Base-by-base conservation (phyloP, 2,113 vertebrate species). In the Sinocyclocheilus anshuiensis region DNA sequence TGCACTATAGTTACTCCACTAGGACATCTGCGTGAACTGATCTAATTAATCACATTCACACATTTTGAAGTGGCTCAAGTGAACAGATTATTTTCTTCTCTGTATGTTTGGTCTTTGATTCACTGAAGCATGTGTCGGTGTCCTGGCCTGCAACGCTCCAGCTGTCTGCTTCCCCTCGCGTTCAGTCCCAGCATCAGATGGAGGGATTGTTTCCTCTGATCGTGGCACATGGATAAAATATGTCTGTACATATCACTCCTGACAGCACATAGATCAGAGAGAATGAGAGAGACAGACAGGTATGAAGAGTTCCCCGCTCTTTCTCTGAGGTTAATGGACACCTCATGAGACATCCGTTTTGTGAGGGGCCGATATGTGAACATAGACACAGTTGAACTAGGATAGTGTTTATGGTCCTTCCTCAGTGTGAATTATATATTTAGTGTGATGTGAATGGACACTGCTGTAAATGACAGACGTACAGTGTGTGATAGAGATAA, bases 161-260 rank as follows among this genome's bases (percentile, higher is more conserved):
- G 12, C 24, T 67, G 63, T 29, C 63, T 67, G 63, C 63, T 29
- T 67, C 13, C 24, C 13, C 63, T 67, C 12, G 6, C 6, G 1
- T 69, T 69, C 15, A 69, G 6, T 33, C 8, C 16, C 26, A 69
- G 26, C 6, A 24, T 67, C 24, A 67, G 26, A 33, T 33, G 26
- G 15, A 33, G 15, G 6, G 65, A 33, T 33, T 69, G 65, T 69
- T 69, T 69, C 65, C 65, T 69, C 26, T 69, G 26, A 69, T 18
- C 26, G 7, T 69, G 65, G 26, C 26, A 33, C 13, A 69, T 42
- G 90, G 85, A 92, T 86, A 90, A 93, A 84, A 75, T 92, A 92
- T 92, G 94, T 93, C 88, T 84, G 61, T 87, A 90, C 87, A 85
- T 90, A 92, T 92, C 84, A 76, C 88, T 93, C 86, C 80, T 94